phyloP scores from a whole-genome alignment of 2,888 invertebrate species.

The Monopis laevigella region DNA sequence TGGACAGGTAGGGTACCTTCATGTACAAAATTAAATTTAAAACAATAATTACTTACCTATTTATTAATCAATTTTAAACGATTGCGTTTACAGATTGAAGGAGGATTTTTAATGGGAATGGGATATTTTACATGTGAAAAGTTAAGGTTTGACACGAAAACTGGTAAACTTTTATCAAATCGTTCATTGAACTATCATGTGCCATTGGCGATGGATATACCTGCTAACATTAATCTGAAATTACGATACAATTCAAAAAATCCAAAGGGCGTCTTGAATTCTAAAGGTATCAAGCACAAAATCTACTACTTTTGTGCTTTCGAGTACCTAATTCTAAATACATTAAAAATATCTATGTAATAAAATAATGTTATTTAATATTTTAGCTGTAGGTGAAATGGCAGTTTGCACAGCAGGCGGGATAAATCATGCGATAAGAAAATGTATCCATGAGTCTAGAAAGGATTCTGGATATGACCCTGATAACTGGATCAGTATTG shows the following conservation, averaged over 20 bases:
- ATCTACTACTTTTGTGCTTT: too few species aligned
- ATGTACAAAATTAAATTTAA: too few species aligned
- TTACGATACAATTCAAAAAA: constrained; percentile 72
- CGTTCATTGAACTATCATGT: constrained; percentile 78
- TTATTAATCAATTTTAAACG: background rate
- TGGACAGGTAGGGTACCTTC: constrained; percentile 66
- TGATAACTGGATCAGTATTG: constrained; percentile 37
- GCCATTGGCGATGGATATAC: constrained; percentile 74
- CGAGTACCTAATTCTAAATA: too few species aligned
- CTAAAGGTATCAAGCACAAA: too few species aligned
- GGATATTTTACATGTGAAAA: constrained; percentile 79
- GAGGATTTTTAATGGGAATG: constrained; percentile 74
- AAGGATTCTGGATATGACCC: constrained; percentile 41
- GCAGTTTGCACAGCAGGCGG: constrained; percentile 42
- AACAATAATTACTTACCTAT: too few species aligned
- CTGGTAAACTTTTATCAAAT: constrained; percentile 73
- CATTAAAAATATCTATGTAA: too few species aligned
- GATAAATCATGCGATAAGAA: constrained; percentile 37
- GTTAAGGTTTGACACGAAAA: constrained; percentile 64
- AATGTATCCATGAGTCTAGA: constrained; percentile 44
- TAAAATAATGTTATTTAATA: too few species aligned
- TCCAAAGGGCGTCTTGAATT: constrained; percentile 70
- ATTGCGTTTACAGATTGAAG: constrained; percentile 60
- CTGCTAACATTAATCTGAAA: constrained; percentile 70
- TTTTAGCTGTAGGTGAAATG: constrained; percentile 55